Evolutionary conservation across 2,113 vertebrate species (phyloP).

Genomic region (Paralichthys olivaceus): DNA sequence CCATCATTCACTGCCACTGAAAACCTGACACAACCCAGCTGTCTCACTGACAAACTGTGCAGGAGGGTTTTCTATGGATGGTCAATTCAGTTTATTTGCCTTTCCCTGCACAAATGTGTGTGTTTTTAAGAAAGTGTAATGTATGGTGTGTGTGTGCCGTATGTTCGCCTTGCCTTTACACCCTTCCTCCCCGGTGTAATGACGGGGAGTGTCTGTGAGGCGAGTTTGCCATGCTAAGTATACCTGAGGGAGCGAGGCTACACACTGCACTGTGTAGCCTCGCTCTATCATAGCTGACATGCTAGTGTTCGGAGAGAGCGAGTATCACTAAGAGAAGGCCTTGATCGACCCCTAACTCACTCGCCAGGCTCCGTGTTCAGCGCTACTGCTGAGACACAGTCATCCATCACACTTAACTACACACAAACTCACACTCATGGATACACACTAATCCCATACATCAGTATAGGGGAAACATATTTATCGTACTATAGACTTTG

Average conservation of each 20-base stretch:
- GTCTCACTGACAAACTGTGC: constrained; percentile 35
- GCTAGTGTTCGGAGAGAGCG: constrained; percentile 26
- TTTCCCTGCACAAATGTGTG: neutral
- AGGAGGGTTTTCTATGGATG: constrained; percentile 39
- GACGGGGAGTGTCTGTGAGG: constrained; percentile 24
- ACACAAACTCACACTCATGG: constrained; percentile 33
- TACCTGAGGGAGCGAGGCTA: constrained; percentile 67
- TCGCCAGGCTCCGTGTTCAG: constrained; percentile 5
- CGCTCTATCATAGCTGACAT: constrained; percentile 75
- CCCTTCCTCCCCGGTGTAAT: constrained; percentile 34
- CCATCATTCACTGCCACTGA: constrained; percentile 32
- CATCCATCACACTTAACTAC: constrained; percentile 63
- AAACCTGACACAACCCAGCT: constrained; percentile 21
- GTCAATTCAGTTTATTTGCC: constrained; percentile 11
- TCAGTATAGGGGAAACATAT: neutral
- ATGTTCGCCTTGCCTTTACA: constrained; percentile 9
- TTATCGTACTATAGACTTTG: constrained; percentile 22
- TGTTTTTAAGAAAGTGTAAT: neutral
- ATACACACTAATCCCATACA: neutral
- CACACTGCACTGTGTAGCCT: constrained; percentile 32
- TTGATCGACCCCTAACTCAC: constrained; percentile 28
- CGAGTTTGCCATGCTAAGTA: constrained; percentile 74
- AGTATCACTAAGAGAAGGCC: constrained; percentile 3
- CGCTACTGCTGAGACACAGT: constrained; percentile 25
- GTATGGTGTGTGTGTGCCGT: neutral